These are phyloP conservation scores for Gymnobelideus leadbeateri DNA, from an alignment of 2,113 vertebrate species.

Conservation along the genomic window DNA sequence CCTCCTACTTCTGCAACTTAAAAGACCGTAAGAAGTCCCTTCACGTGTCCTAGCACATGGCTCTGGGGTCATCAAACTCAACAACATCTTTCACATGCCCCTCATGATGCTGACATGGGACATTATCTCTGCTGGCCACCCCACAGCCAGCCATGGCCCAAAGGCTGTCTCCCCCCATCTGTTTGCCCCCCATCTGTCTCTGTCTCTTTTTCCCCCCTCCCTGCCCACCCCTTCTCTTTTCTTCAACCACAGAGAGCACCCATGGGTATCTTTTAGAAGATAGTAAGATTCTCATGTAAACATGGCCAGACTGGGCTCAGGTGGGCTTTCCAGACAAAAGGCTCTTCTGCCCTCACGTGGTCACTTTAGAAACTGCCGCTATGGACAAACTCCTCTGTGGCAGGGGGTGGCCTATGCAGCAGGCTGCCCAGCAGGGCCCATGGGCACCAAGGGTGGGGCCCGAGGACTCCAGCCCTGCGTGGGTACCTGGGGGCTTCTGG, in stretches of 20 bases:
- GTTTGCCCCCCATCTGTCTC: too few species aligned
- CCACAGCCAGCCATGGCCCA: too few species aligned
- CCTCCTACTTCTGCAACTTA: background rate
- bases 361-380: constrained; percentile 71
- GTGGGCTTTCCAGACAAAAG: constrained; percentile 42
- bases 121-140: too few species aligned
- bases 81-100: too few species aligned
- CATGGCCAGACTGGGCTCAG: background rate
- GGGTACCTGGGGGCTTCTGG: too few species aligned
- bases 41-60: too few species aligned
- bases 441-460: background rate
- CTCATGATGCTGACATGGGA: background rate
- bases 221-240: background rate
- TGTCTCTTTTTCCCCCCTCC: too few species aligned
- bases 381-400: background rate
- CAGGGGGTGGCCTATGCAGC: too few species aligned
- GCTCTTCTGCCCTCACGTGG: constrained; percentile 85
- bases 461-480: too few species aligned
- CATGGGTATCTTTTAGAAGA: background rate
- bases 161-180: too few species aligned
- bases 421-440: too few species aligned
- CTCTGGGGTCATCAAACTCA: too few species aligned
- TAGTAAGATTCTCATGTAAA: constrained; percentile 37
- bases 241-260: background rate
- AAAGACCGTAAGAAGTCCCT: background rate